These are phyloP conservation scores for Drosophila bipectinata DNA, from an alignment of 1,140 invertebrate species.

Conservation along the genomic window DNA sequence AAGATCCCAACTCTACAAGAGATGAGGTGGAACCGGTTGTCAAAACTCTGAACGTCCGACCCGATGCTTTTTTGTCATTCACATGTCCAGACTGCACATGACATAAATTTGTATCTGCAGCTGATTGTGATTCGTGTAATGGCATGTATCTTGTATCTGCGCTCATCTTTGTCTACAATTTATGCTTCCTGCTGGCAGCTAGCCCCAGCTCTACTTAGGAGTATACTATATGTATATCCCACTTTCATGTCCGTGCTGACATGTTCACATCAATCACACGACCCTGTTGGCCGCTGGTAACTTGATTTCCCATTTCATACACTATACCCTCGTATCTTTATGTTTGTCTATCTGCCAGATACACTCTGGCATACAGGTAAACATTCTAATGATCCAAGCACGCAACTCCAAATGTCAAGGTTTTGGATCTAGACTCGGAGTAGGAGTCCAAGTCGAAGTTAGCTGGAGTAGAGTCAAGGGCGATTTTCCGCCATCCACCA, in stretches of 20 bases:
- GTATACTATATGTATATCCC: slow-evolving; percentile 1
- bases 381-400: slow-evolving; percentile 70
- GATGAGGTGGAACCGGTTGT: slow-evolving; percentile 59
- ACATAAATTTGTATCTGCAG: slow-evolving; percentile 76
- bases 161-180: slow-evolving; percentile 74
- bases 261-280: slow-evolving; percentile 71
- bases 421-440: slow-evolving; percentile 6
- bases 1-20: not conserved
- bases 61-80: slow-evolving; percentile 55
- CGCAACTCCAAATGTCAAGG: slow-evolving; percentile 63
- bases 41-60: slow-evolving; percentile 41
- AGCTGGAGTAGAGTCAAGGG: slow-evolving; percentile 26
- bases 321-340: slow-evolving; percentile 8
- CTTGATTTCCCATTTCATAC: slow-evolving; percentile 66
- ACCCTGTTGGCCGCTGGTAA: slow-evolving; percentile 43
- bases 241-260: slow-evolving; percentile 53
- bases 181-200: slow-evolving; percentile 61
- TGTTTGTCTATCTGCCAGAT: slow-evolving; percentile 11
- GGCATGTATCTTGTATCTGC: slow-evolving; percentile 50
- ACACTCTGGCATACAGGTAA: slow-evolving; percentile 47
- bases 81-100: slow-evolving; percentile 62
- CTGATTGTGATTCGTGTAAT: slow-evolving; percentile 60
- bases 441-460: slow-evolving; percentile 11
- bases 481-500: slow-evolving; percentile 45
- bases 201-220: slow-evolving; percentile 1